Percentiles rank a stretch among this genome's conserved stretches.
phyloP scores from a whole-genome alignment of 2,888 invertebrate species.

The Argynnis bischoffii region DNA sequence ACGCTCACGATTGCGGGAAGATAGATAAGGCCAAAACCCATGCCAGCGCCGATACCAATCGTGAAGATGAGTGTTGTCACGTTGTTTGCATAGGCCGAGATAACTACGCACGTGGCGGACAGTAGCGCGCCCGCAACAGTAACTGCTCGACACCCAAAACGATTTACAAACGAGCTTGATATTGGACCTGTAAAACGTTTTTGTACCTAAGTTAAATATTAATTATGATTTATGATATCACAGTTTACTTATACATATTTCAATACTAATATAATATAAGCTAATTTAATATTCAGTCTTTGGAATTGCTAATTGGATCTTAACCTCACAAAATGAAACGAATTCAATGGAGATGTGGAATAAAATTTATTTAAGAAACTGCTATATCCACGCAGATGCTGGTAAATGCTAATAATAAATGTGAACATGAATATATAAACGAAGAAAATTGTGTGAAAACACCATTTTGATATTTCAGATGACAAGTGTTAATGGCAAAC shows the following conservation, averaged over 20 bases:
- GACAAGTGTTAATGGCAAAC: background rate
- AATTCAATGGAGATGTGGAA: too few species aligned
- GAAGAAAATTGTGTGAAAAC: background rate
- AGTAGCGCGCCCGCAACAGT: constrained; percentile 94
- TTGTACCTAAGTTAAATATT: background rate
- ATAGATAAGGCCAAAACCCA: constrained; percentile 98
- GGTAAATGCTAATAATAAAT: background rate
- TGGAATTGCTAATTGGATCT: too few species aligned
- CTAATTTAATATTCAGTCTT: too few species aligned
- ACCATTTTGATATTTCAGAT: background rate
- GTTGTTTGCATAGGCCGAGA: constrained; percentile 92
- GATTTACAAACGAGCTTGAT: constrained; percentile 96
- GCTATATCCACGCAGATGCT: too few species aligned
- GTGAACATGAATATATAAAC: background rate
- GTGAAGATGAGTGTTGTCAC: constrained; percentile 93
- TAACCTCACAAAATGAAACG: too few species aligned
- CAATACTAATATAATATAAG: too few species aligned
- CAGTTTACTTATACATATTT: too few species aligned
- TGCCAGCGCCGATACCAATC: constrained; percentile 96
- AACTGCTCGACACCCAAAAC: constrained; percentile 95
- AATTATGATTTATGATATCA: too few species aligned
- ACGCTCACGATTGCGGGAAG: constrained; percentile 99
- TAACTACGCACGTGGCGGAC: constrained; percentile 88
- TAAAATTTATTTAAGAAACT: too few species aligned
- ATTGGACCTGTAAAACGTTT: constrained; percentile 90